Percentiles rank a stretch among this genome's conserved stretches.
These are phyloP conservation scores for Anthopleura xanthogrammica DNA, from an alignment of 92 coral and sea anemone species.

Conservation along the genomic window DNA sequence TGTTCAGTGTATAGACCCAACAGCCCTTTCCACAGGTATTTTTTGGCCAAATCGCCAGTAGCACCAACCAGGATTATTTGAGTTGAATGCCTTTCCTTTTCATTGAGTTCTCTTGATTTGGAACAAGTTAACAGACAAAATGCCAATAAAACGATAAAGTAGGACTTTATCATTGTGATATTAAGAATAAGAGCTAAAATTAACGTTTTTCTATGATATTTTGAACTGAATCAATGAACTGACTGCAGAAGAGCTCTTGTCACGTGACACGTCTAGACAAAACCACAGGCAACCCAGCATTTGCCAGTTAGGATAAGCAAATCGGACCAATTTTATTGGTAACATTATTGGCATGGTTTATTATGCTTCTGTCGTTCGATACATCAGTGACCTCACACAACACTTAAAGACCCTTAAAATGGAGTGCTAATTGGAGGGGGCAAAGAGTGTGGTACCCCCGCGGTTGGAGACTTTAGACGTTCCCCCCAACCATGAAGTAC, in stretches of 20 bases:
- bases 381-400: no score
- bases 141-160: neutral
- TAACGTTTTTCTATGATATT: neutral
- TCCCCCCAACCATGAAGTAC: no score
- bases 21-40: conserved; percentile 89
- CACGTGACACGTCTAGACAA: neutral
- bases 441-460: no score
- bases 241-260: neutral
- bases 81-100: neutral
- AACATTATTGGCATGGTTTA: no score
- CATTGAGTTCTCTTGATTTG: neutral
- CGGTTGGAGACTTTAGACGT: no score
- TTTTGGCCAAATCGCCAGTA: conserved; percentile 88
- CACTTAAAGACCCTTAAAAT: no score
- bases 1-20: conserved; percentile 56
- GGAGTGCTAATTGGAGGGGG: no score
- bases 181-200: no score
- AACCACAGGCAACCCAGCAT: neutral
- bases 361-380: no score
- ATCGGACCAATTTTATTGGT: no score
- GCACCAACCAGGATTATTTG: conserved; percentile 75
- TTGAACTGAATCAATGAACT: neutral
- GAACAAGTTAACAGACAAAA: neutral
- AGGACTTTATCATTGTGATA: neutral
- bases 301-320: no score